Evolutionary conservation across 2,797 vertebrate genomes (phyloP), one percentile per base, ranked within the genome.

Genomic region (Enteromius paludinosus): DNA sequence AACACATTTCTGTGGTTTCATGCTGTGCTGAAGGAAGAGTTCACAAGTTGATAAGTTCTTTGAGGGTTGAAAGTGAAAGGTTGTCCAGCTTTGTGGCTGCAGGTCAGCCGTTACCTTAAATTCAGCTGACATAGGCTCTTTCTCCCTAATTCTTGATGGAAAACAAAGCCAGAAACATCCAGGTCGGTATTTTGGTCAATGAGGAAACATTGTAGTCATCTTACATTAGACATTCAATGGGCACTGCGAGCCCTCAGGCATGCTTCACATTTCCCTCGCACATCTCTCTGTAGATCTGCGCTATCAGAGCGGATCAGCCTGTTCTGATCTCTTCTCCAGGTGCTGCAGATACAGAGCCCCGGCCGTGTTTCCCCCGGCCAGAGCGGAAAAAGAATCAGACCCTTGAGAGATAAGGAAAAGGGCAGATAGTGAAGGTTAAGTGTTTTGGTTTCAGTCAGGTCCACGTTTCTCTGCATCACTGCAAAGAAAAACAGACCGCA

Each of bases 361-460:
- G 54, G 28, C 66, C 25, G 20, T 70, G 62, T 88, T 82, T 89
- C 20, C 45, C 76, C 18, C 14, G 4, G 54, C 59, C 74, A 47
- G 15, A 59, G 66, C 11, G 28, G 64, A 76, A 81, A 84, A 54
- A 54, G 11, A 59, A 41, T 69, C 62, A 66, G 47, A 52, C 64
- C 54, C 43, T 66, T 66, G 73, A 68, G 69, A 84, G 69, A 81
- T 47, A 72, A 66, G 59, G 49, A 54, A 23, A 33, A 11, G n/a
- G 43, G 17, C 11, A 70, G 73, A 78, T 52, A 81, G 23, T 72
- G 33, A 89, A 89, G 74, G 66, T 86, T 85, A 70, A 65, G 56
- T 54, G 69, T 80, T 49, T 69, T 15, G 14, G 66, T 81, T 62
- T 28, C 49, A 89, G 82, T 78, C 77, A 88, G 35, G 64, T 1